Percentiles rank a stretch among this genome's conserved stretches.
Evolutionary conservation across 2,797 vertebrate genomes (phyloP).

Genomic region (Thripadectes ignobilis): DNA sequence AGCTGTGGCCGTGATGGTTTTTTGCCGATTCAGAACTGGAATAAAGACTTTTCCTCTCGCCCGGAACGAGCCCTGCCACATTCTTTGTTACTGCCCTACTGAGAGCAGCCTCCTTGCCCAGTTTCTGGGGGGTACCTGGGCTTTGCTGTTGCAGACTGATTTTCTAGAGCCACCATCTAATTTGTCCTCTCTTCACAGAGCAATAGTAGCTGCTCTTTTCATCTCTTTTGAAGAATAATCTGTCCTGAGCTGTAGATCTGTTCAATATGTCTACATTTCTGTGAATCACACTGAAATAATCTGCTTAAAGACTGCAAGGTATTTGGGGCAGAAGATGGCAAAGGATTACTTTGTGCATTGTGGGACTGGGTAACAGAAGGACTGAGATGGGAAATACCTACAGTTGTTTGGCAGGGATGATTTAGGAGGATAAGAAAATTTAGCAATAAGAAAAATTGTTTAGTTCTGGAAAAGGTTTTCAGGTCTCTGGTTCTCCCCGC

Average conservation of each 20-base stretch:
- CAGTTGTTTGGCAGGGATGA: neutral
- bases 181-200: neutral
- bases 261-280: neutral
- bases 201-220: neutral
- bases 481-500: neutral
- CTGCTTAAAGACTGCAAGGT: neutral
- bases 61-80: neutral
- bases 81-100: neutral
- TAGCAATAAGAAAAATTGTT: neutral
- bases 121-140: neutral
- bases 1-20: neutral
- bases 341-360: neutral
- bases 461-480: neutral
- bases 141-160: neutral
- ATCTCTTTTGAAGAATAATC: neutral
- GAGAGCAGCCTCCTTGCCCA: neutral
- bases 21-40: neutral
- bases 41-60: neutral
- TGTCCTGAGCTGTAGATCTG: neutral
- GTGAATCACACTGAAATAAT: neutral
- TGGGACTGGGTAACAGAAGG: neutral
- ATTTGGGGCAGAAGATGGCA: neutral
- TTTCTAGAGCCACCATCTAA: neutral
- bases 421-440: neutral
- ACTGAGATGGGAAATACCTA: neutral